Percentiles rank a stretch among this genome's conserved stretches.
phyloP scores from a whole-genome alignment of 2,888 invertebrate genomes.

The Torymus aiolomorphi region DNA sequence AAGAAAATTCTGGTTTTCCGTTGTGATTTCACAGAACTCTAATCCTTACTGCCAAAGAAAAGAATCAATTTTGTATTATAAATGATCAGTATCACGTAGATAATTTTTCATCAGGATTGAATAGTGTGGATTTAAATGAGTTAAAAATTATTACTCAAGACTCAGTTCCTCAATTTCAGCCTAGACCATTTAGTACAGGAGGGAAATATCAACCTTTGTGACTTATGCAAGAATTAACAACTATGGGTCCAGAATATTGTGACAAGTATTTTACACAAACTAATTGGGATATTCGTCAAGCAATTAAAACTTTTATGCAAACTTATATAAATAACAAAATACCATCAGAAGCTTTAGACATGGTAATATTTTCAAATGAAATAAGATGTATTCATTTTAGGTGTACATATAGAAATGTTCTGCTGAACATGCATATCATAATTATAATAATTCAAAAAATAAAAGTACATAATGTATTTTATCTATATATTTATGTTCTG shows the following conservation, averaged over 20 bases:
- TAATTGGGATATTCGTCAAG: constrained; percentile 70
- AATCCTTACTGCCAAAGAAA: constrained; percentile 68
- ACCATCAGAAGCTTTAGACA: constrained; percentile 66
- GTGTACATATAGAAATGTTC: constrained; percentile 17
- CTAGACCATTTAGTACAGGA: constrained; percentile 66
- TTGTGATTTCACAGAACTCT: constrained; percentile 70
- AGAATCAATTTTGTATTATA: constrained; percentile 71
- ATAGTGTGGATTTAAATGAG: constrained; percentile 53
- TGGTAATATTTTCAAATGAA: constrained; percentile 19
- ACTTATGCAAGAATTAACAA: constrained; percentile 69
- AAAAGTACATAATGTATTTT: too few relatives aligned
- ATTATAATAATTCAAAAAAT: too few relatives aligned
- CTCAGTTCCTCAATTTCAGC: constrained; percentile 62
- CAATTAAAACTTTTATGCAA: constrained; percentile 69
- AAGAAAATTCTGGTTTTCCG: constrained; percentile 63
- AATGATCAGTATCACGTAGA: constrained; percentile 73
- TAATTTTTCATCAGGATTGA: constrained; percentile 62
- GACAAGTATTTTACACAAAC: constrained; percentile 65
- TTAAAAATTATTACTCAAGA: constrained; percentile 59
- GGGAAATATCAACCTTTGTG: constrained; percentile 70
- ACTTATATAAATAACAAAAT: constrained; percentile 70
- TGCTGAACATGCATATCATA: neutral
- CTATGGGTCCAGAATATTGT: constrained; percentile 69
- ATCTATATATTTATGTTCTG: too few relatives aligned
- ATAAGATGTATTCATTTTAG: neutral